Conservation (phyloP, 2,113 vertebrate species). For the Caloenas nicobarica region DNA sequence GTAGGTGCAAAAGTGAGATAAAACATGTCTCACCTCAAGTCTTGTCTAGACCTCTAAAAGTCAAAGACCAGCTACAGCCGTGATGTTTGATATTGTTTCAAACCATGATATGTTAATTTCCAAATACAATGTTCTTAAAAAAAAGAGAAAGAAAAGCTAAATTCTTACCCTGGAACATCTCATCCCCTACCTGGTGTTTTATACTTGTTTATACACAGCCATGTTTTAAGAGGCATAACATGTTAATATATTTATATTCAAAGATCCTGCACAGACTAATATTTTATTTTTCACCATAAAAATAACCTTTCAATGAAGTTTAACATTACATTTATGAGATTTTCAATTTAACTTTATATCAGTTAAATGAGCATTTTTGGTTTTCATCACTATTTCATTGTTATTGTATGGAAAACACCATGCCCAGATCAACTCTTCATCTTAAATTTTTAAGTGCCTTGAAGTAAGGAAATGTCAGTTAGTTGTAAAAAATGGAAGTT, state of each 20-base stretch:
- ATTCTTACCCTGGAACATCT: not conserved
- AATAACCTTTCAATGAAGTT: not conserved
- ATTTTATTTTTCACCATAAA: not conserved
- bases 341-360: not conserved
- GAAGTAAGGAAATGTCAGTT: not conserved
- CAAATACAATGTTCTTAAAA: not conserved
- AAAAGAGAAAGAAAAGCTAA: not conserved
- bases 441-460: not conserved
- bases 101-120: not conserved
- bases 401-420: not conserved
- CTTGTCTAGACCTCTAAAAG: not conserved
- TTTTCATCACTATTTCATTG: not conserved
- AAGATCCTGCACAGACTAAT: not conserved
- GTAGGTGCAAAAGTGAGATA: not conserved
- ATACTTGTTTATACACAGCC: not conserved
- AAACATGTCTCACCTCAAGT: no score
- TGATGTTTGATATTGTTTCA: rapidly evolving
- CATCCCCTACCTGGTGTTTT: not conserved
- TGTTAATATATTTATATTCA: not conserved
- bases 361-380: not conserved
- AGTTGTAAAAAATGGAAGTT: not conserved
- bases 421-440: not conserved
- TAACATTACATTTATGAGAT: not conserved
- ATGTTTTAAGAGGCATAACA: not conserved
- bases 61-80: not conserved